These are phyloP conservation scores for Bombus huntii DNA, from an alignment of 1,140 invertebrate genomes.

Conservation along the genomic window DNA sequence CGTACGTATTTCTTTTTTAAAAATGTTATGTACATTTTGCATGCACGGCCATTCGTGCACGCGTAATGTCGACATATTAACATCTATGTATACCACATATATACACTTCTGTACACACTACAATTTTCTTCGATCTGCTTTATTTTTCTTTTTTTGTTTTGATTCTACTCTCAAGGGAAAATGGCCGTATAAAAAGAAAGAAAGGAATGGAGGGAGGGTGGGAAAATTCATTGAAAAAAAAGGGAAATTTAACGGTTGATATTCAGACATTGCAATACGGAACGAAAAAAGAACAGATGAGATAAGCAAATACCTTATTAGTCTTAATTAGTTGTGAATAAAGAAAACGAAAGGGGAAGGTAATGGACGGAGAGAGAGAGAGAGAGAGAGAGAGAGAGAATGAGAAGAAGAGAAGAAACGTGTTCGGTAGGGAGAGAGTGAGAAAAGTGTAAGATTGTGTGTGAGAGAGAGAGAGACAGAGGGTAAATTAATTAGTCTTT, in stretches of 20 bases:
- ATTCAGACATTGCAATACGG: too few species aligned
- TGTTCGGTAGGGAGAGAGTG: not conserved
- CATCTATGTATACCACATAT: constrained; percentile 70
- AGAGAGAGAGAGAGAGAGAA: not conserved
- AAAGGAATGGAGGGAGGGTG: not conserved
- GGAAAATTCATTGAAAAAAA: too few species aligned
- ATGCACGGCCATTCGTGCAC: constrained; percentile 60
- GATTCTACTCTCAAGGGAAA: constrained; percentile 40
- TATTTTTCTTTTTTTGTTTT: constrained; percentile 46
- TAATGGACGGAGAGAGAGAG: not conserved
- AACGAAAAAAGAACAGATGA: not conserved
- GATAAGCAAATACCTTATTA: too few species aligned
- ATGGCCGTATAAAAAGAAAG: not conserved
- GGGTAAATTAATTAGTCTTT: not conserved
- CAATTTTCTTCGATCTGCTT: constrained; percentile 50
- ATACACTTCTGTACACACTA: constrained; percentile 40
- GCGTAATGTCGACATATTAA: constrained; percentile 62
- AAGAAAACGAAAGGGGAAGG: not conserved
- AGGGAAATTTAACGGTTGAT: not conserved
- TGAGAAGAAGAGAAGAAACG: not conserved
- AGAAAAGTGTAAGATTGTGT: not conserved
- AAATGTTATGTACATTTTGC: constrained; percentile 58
- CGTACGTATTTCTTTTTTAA: constrained; percentile 49
- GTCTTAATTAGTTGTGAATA: not conserved
- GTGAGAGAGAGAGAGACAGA: not conserved